Percentiles rank a stretch among this genome's conserved stretches.
Evolutionary conservation across 2,888 invertebrate species (phyloP).

Genomic region (Eurytoma californica): DNA sequence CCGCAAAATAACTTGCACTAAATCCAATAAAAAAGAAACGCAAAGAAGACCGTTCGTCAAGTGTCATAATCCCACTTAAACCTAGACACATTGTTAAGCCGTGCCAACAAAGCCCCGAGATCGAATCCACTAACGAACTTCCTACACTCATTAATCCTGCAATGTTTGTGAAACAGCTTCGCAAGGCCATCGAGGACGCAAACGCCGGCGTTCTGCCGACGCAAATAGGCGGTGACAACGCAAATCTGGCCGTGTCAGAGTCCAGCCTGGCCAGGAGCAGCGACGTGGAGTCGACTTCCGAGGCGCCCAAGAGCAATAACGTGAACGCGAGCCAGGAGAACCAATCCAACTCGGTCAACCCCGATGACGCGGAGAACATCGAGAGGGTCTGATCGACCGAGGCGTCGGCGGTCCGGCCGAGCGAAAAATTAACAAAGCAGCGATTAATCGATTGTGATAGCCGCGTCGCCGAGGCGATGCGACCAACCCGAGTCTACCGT

Average conservation of each 20-base stretch:
- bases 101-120: no score
- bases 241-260: conserved; percentile 64
- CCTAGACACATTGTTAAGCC: no score
- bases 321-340: conserved; percentile 32
- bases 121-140: neutral
- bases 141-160: neutral
- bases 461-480: conserved; percentile 64
- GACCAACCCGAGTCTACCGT: conserved; percentile 59
- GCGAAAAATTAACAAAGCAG: conserved; percentile 32
- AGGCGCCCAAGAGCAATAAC: conserved; percentile 56
- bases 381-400: conserved; percentile 64
- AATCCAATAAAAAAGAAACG: no score
- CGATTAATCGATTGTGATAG: conserved; percentile 70
- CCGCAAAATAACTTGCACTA: no score
- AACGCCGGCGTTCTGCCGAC: conserved; percentile 84
- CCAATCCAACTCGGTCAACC: conserved; percentile 61
- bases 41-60: no score
- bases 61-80: no score
- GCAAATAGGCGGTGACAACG: conserved; percentile 65
- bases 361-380: conserved; percentile 63
- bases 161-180: conserved; percentile 77
- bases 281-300: conserved; percentile 63
- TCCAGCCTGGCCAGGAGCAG: conserved; percentile 65
- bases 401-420: conserved; percentile 22
- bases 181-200: conserved; percentile 92